Conservation (phyloP, 2,888 invertebrate genomes). For the Ochropacha duplaris region DNA sequence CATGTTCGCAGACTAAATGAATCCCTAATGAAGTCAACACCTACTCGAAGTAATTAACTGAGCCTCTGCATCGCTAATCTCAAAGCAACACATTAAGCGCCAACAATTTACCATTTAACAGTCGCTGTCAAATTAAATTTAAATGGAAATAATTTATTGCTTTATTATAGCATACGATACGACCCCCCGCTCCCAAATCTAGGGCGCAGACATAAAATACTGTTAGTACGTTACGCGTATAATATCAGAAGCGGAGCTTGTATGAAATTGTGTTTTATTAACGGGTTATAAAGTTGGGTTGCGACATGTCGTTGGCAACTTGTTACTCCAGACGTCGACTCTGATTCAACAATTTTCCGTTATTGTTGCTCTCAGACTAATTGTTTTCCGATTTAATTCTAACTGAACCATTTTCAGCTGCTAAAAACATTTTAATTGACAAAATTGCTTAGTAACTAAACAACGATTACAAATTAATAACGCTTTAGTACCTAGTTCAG, state of each 20-base stretch:
- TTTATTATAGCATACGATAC: conserved; percentile 75
- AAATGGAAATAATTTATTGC: conserved; percentile 80
- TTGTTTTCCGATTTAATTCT: conserved; percentile 70
- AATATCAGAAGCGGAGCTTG: conserved; percentile 61
- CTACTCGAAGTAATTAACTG: conserved; percentile 7
- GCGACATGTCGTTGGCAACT: conserved; percentile 75
- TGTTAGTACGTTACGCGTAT: conserved; percentile 60
- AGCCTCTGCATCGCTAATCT: conserved; percentile 49
- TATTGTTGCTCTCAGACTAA: conserved; percentile 66
- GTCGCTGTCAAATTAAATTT: conserved; percentile 80
- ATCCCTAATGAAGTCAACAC: neutral
- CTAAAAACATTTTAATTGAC: conserved; percentile 50
- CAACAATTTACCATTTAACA: conserved; percentile 65
- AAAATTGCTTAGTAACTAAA: conserved; percentile 27
- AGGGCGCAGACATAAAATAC: conserved; percentile 75
- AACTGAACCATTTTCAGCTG: conserved; percentile 44
- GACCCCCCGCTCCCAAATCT: conserved; percentile 70
- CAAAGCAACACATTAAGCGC: conserved; percentile 59
- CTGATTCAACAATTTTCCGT: conserved; percentile 57
- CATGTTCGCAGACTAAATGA: neutral
- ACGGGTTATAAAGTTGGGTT: conserved; percentile 75
- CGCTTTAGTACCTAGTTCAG: conserved; percentile 12
- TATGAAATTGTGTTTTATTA: conserved; percentile 81
- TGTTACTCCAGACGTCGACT: conserved; percentile 65
- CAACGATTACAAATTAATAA: conserved; percentile 26